Percentiles rank a stretch among this genome's conserved stretches.
Conservation (phyloP, 2,797 vertebrate genomes). For the Myotis vivesi region DNA sequence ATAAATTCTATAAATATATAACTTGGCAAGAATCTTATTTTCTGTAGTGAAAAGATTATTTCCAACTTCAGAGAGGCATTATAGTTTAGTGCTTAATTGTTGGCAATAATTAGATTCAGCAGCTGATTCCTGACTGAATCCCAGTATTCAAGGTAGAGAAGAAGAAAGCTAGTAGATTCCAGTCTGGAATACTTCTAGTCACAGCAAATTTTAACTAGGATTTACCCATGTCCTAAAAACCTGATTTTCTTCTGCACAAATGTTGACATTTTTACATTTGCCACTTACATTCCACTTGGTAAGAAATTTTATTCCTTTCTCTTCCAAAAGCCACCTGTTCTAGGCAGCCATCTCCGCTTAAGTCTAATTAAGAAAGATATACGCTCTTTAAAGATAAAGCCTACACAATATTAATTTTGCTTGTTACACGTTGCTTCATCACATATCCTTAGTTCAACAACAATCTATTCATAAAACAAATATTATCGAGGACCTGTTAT, state of each 20-base stretch:
- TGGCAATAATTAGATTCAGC: slow-evolving; percentile 29
- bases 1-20: not conserved
- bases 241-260: slow-evolving; percentile 32
- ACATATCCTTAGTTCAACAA: slow-evolving; percentile 39
- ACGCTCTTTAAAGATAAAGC: slow-evolving; percentile 22
- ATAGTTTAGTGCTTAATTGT: slow-evolving; percentile 38
- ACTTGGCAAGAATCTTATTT: slow-evolving; percentile 56
- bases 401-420: slow-evolving; percentile 51
- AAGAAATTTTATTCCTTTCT: slow-evolving; percentile 20
- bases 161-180: not conserved
- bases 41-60: slow-evolving; percentile 8
- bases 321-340: slow-evolving; percentile 52
- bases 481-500: slow-evolving; percentile 1
- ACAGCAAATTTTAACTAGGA: not conserved
- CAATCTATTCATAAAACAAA: slow-evolving; percentile 30
- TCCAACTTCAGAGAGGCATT: slow-evolving; percentile 13
- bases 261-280: slow-evolving; percentile 33
- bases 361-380: slow-evolving; percentile 57
- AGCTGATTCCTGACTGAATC: slow-evolving; percentile 12
- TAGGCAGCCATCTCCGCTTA: slow-evolving; percentile 37
- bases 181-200: not conserved
- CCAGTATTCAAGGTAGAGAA: not conserved
- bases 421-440: slow-evolving; percentile 41
- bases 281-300: slow-evolving; percentile 28
- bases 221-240: not conserved